Conservation (phyloP, 2,888 invertebrate species). For the Xiphydria camelus region DNA sequence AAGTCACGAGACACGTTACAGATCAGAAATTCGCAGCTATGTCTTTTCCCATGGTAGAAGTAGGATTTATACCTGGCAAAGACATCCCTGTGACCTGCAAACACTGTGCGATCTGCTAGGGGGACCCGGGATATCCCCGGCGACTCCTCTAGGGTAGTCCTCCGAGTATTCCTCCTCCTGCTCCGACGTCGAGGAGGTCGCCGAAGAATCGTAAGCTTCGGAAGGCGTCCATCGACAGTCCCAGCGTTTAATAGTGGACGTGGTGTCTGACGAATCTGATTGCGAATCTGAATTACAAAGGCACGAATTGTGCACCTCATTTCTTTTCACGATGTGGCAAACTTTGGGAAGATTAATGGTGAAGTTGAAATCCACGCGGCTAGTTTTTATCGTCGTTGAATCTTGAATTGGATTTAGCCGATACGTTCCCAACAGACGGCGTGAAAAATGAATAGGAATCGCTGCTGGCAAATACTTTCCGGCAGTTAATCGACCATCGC, state of each 20-base stretch:
- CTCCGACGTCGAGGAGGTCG: conserved; percentile 45
- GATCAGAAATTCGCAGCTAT: background rate
- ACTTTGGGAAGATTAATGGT: too few species aligned
- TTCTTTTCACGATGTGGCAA: too few species aligned
- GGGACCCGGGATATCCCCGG: conserved; percentile 21
- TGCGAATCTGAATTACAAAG: conserved; percentile 32
- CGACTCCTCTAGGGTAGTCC: conserved; percentile 27
- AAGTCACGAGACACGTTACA: background rate
- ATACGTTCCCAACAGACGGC: too few species aligned
- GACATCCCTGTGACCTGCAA: conserved; percentile 43
- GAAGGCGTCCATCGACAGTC: conserved; percentile 47
- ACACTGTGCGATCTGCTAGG: conserved; percentile 26
- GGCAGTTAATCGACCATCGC: too few species aligned
- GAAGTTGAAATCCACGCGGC: too few species aligned
- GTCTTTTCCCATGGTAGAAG: too few species aligned
- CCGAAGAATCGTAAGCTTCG: conserved; percentile 50
- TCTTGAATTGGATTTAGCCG: too few species aligned
- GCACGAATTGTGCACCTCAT: too few species aligned
- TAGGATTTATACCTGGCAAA: conserved; percentile 46
- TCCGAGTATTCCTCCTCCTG: conserved; percentile 38
- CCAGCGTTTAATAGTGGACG: conserved; percentile 48
- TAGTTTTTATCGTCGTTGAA: too few species aligned
- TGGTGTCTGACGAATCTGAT: conserved; percentile 46
- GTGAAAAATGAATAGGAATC: too few species aligned
- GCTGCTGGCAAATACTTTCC: too few species aligned